Conservation (phyloP, 2,797 vertebrate genomes). For the Falco rusticolus region DNA sequence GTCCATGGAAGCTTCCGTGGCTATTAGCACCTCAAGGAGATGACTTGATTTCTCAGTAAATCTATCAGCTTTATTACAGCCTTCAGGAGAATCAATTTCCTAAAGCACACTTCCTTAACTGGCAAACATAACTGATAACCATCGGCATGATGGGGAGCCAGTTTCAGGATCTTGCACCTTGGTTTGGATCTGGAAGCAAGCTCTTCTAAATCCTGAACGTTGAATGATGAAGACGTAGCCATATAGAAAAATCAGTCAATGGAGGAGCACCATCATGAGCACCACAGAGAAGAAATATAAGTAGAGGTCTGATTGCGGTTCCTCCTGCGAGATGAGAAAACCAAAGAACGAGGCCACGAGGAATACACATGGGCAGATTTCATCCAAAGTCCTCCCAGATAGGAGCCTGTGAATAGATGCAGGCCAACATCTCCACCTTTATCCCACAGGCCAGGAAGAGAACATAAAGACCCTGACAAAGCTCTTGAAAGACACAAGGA, state of each 20-base stretch:
- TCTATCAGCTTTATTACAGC: not conserved
- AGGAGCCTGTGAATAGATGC: not conserved
- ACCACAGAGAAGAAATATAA: not conserved
- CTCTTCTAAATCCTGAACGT: not conserved
- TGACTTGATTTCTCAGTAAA: not conserved
- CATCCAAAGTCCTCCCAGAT: not conserved
- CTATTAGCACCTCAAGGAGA: not conserved
- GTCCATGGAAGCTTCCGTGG: not conserved
- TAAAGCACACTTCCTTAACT: not conserved
- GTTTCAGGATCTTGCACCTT: not conserved
- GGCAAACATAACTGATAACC: not conserved
- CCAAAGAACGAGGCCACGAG: not conserved
- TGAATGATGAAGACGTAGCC: not conserved
- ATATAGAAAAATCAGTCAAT: not conserved
- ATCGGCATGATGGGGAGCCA: not conserved
- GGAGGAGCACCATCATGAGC: not conserved
- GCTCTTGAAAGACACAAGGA: not conserved
- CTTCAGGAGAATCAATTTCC: not conserved
- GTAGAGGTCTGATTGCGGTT: not conserved
- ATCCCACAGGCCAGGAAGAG: not conserved
- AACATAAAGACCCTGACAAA: not conserved
- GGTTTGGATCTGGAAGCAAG: not conserved
- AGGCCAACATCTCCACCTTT: fast-evolving
- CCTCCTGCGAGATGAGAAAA: not conserved
- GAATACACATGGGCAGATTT: not conserved